phyloP scores from a whole-genome alignment of 2,113 vertebrate genomes.

The Loxodonta africana region DNA sequence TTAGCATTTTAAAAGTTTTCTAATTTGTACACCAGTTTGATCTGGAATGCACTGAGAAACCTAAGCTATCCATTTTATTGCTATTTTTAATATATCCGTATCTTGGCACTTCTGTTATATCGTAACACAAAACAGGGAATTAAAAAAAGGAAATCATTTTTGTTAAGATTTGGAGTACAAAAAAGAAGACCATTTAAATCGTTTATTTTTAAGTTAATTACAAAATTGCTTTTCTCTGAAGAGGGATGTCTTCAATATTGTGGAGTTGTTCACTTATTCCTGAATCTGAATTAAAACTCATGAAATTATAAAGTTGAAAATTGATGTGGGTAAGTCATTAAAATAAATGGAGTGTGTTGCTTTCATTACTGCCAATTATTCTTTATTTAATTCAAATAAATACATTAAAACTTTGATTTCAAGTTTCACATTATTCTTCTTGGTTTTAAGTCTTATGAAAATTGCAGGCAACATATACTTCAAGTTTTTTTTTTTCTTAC shows the following conservation, averaged over 20 bases:
- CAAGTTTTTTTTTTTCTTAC: neutral
- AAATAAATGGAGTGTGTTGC: neutral
- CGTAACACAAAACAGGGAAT: neutral
- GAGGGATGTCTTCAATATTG: neutral
- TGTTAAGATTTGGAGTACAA: neutral
- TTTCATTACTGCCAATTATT: slow-evolving; percentile 7
- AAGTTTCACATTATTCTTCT: neutral
- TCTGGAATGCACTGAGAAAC: neutral
- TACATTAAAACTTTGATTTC: slow-evolving; percentile 15
- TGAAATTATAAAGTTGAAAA: neutral
- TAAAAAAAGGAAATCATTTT: neutral
- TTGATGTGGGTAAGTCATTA: neutral
- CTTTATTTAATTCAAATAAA: slow-evolving; percentile 41
- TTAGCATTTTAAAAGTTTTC: neutral
- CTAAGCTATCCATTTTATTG: neutral
- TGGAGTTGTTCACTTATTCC: neutral
- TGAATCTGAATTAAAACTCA: slow-evolving; percentile 33
- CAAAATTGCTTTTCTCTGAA: slow-evolving; percentile 21
- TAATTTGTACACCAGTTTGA: neutral
- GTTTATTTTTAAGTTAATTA: slow-evolving; percentile 47
- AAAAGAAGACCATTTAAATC: neutral
- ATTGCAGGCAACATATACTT: neutral
- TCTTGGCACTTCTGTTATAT: slow-evolving; percentile 6
- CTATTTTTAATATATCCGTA: neutral
- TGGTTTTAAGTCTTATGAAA: slow-evolving; percentile 15